A percentile compares a stretch with the other conserved stretches of the same genome.
phyloP scores from a whole-genome alignment of 2,113 vertebrate species.

The Redunca redunca region DNA sequence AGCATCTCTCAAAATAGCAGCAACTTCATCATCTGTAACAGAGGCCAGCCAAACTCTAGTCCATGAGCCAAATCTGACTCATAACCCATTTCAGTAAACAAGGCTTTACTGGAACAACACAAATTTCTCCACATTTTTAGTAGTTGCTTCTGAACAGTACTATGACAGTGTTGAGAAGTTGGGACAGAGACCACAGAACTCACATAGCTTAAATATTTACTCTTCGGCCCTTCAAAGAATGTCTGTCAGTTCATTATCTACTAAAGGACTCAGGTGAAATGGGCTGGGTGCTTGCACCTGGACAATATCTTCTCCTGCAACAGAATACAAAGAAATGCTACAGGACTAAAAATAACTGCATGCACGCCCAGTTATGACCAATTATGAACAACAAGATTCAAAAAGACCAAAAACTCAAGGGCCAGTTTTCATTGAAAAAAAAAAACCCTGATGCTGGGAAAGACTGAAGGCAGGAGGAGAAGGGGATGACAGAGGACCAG shows the following conservation, averaged over 20 bases:
- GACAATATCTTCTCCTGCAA: background rate
- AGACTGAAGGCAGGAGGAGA: background rate
- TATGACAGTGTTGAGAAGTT: background rate
- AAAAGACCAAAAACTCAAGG: background rate
- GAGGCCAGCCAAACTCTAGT: rapidly evolving
- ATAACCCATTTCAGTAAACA: background rate
- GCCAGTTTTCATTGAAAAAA: background rate
- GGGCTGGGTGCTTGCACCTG: background rate
- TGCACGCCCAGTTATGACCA: background rate
- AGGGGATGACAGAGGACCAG: rapidly evolving
- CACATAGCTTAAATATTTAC: background rate
- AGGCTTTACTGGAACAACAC: background rate
- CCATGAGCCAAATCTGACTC: background rate
- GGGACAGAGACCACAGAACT: background rate
- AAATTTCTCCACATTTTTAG: background rate
- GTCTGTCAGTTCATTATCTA: background rate
- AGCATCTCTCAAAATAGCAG: background rate
- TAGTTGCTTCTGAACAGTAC: background rate
- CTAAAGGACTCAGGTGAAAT: background rate
- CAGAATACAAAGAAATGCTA: background rate
- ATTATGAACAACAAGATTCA: background rate
- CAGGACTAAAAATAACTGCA: background rate
- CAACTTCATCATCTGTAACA: background rate
- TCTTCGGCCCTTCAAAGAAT: background rate
- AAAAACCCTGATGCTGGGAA: background rate